Evolutionary conservation across 2,888 invertebrate genomes (phyloP).

Genomic region (Aplocera efformata): DNA sequence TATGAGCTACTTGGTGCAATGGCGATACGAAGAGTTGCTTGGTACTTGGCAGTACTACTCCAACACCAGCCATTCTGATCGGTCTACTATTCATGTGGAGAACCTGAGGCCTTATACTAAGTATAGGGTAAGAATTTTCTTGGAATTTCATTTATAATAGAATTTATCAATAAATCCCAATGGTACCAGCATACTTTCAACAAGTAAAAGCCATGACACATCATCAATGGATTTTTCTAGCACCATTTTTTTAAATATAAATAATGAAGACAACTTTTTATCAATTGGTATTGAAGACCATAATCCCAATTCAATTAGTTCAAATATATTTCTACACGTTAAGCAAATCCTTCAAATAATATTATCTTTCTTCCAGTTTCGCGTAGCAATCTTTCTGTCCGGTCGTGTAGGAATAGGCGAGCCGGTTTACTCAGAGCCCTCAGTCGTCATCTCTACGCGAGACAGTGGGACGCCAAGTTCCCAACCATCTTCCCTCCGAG

Average conservation of each 20-base stretch:
- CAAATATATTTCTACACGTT: no score
- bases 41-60: conserved; percentile 91
- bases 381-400: conserved; percentile 89
- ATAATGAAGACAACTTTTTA: no score
- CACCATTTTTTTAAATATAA: no score
- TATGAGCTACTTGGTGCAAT: conserved; percentile 85
- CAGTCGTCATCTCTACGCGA: conserved; percentile 87
- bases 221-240: no score
- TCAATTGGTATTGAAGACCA: no score
- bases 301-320: no score
- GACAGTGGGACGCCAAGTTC: conserved; percentile 88
- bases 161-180: no score
- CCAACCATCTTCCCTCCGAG: conserved; percentile 86
- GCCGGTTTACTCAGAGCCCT: conserved; percentile 86
- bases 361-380: conserved; percentile 82
- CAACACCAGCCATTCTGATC: conserved; percentile 84
- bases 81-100: conserved; percentile 85
- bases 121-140: conserved; percentile 85
- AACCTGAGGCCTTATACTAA: conserved; percentile 93
- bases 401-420: conserved; percentile 84
- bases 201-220: no score
- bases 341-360: no score
- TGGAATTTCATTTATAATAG: neutral
- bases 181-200: no score
- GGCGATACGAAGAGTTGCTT: conserved; percentile 85